Evolutionary conservation across 1,140 invertebrate genomes (phyloP), one percentile per base, ranked within the genome.

Genomic region (Eupristina koningsbergeri): DNA sequence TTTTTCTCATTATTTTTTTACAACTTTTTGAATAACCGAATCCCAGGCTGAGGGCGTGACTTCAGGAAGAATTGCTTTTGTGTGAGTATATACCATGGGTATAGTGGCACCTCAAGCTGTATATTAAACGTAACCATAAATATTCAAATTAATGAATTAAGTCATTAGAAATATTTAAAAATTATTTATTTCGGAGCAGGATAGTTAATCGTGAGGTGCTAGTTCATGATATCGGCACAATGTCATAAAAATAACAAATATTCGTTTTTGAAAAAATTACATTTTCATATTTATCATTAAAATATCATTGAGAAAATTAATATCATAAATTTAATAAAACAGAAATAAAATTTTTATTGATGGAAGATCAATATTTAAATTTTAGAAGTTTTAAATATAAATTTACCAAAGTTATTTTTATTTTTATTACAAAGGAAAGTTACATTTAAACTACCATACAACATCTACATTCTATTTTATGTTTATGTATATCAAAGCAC

Each of bases 81-180:
- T 76, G 39, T 79, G 85, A 87, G 86, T 86, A 85, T 86, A 86
- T 86, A 86, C 88, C 87, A 89, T 91, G 91, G 90, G 91, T 91
- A 91, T 91, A 92, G 91, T 92, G 91, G 91, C 91, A 91, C 89
- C 90, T 91, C 88, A 90, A 90, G 85, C 75, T 74, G 61, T 34
- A 22, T 41, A 61, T n/a, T 3, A 81, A 78, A 64, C 29, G 19
- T 64, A 69, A 45, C 17, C 19, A 78, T 63, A 78, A 63, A 63
- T 1, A 63, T 64, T 78, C 36, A 63, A 64, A 39, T 0, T 45
- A 8, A n/a, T 75, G 53, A 19, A 15, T 22, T 26, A 9, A 58
- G 22, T 58, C 7, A 13, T 1, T 26, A 19, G 22, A 26, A 53
- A 34, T 19, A 34, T 26, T 75, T 31, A 11, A 31, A 45, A 75